Evolutionary conservation across 2,113 vertebrate species (phyloP).

Genomic region (Gavialis gangeticus): DNA sequence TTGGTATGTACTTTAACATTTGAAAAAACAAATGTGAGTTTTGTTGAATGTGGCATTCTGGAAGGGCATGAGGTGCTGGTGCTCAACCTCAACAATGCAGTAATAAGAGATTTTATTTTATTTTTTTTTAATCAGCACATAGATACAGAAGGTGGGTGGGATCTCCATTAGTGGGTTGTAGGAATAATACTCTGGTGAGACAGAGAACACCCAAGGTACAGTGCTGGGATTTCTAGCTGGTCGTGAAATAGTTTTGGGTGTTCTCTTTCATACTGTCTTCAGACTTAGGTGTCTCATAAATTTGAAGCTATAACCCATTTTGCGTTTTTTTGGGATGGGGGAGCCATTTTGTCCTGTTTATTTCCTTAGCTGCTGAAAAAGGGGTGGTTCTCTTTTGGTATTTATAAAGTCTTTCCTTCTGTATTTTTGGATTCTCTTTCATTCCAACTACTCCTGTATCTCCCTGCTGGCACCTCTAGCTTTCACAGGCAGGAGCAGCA

Average conservation of each 20-base stretch:
- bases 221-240: neutral
- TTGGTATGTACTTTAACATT: neutral
- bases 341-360: neutral
- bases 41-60: neutral
- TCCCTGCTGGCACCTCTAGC: neutral
- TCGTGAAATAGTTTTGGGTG: neutral
- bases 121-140: neutral
- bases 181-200: neutral
- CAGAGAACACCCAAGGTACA: neutral
- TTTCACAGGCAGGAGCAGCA: neutral
- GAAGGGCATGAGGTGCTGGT: neutral
- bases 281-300: neutral
- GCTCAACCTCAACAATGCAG: neutral
- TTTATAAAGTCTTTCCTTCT: neutral
- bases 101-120: neutral
- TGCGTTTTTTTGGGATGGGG: neutral
- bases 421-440: neutral
- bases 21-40: neutral
- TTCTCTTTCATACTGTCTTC: neutral
- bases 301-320: conserved; percentile 16
- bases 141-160: neutral
- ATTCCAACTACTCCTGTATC: neutral
- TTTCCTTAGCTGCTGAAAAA: neutral
- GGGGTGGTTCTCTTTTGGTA: conserved; percentile 18
- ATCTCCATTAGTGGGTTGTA: neutral